phyloP scores from a whole-genome alignment of 2,888 invertebrate species.

The Lymantria dispar region DNA sequence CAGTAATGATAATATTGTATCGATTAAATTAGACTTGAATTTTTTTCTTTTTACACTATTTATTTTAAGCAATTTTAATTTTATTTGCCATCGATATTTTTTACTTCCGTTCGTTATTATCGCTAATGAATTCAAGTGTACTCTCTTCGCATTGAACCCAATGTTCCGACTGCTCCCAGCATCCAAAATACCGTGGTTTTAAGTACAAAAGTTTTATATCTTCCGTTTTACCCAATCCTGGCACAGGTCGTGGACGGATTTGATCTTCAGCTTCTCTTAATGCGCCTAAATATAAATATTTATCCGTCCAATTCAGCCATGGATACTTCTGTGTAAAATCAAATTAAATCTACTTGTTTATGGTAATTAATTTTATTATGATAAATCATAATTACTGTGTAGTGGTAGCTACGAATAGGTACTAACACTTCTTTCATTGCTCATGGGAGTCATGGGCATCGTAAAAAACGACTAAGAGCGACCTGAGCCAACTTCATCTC shows the following conservation, averaged over 20 bases:
- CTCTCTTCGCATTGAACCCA: slow-evolving; percentile 53
- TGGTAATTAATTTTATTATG: too few relatives aligned
- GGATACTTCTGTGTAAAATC: slow-evolving; percentile 8
- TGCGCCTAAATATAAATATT: slow-evolving; percentile 80
- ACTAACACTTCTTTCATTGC: too few relatives aligned
- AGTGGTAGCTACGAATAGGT: too few relatives aligned
- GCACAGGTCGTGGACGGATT: slow-evolving; percentile 48
- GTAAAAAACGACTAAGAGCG: too few relatives aligned
- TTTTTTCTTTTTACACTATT: too few relatives aligned
- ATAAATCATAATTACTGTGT: too few relatives aligned
- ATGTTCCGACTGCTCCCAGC: slow-evolving; percentile 54
- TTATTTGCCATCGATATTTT: not conserved
- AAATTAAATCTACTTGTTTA: not conserved
- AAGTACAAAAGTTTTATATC: slow-evolving; percentile 54
- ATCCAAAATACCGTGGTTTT: slow-evolving; percentile 53
- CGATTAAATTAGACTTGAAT: too few relatives aligned
- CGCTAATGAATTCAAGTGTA: slow-evolving; percentile 15
- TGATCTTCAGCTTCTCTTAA: slow-evolving; percentile 55
- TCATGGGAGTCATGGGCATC: too few relatives aligned
- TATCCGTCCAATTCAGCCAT: slow-evolving; percentile 72
- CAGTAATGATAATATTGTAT: too few relatives aligned
- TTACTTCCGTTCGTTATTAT: slow-evolving; percentile 2
- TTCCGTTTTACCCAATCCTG: slow-evolving; percentile 48
- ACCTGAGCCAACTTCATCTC: too few relatives aligned
- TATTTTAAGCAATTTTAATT: too few relatives aligned